Base-by-base conservation (phyloP, 2,888 invertebrate genomes). In the Microctonus brassicae region DNA sequence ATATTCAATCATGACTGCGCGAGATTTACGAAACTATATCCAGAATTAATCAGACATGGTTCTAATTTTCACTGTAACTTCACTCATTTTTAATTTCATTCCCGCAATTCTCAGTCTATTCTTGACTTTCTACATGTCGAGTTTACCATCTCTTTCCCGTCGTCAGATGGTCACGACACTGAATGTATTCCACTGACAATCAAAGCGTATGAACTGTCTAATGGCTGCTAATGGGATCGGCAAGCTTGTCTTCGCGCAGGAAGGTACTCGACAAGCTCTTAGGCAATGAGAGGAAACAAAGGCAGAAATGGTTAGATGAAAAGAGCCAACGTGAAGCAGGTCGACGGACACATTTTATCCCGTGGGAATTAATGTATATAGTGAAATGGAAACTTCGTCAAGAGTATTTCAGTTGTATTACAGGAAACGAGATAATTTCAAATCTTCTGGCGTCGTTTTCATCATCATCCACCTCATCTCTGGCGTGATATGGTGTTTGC, bases 201-300 rank as follows among this genome's bases (percentile, higher is more conserved):
- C 65, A 57, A 53, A 55, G 57, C 39, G 65, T 57, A 57, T 36
- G 39, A 42, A 36, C 26, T 66, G 39, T 66, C 65, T 66, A 66
- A 66, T 66, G 65, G 57, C 34, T 53, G 26, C 57, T 66, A 66
- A 66, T 66, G 65, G 57, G 39, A 66, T 66, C 65, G 65, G 57
- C 65, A 66, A 29, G 55, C 57, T 55, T 66, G 55, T 66, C 65
- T 39, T 34, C 6, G 26, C 39, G n/a, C 39, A 17, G 22, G 55
- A 65, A 47, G 6, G 47, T 47, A 47, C 17, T 47, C 17, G 47
- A 47, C 47, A 47, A 47, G 17, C 47, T 47, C 47, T 47, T n/a
- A 17, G 17, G 20, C 17, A 17, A 47, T 6, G 6, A 17, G 47
- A 17, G 17, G 20, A 20, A 47, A 47, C 47, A 47, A 47, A 17